Base-by-base conservation (phyloP, 2,888 invertebrate genomes). In the Chorisops tibialis region DNA sequence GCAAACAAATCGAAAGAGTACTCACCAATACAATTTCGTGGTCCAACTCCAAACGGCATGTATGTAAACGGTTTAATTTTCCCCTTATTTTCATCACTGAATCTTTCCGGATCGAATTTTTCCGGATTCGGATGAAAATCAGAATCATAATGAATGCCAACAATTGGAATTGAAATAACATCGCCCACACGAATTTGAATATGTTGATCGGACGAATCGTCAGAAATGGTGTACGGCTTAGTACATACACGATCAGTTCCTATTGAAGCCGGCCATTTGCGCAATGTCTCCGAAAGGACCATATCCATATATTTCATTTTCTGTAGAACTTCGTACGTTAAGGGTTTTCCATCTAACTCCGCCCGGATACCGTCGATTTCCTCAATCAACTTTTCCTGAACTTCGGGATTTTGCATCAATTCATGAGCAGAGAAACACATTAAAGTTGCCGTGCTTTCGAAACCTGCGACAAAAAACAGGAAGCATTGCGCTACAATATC, bases 221-320 rank as follows among this genome's bases (percentile, higher is more conserved):
- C 62, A 5, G 70, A 69, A 21, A 72, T 76, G 59, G 62, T 80
- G 63, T 82, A 84, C 37, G 81, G 79, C 69, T 81, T 82, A 5
- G 74, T 75, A 68, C 85, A 85, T 4, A 78, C 64, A 9, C 85
- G 77, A 67, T 84, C 84, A 16, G 78, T 61, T 0, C 71, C 75
- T 0, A 77, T 49, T 1, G 71, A 79, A 1, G 81, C 76, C 0
- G 84, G 81, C 83, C 83, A 85, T 62, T 75, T 72, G n/a, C 83
- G 73, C 3, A 83, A 71, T 0, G 77, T 67, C 68, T 84, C 83
- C 69, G 82, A 82, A 0, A 85, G 70, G 1, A 78, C 73, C 70
- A 77, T 76, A 66, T 86, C 86, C 77, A 86, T 70, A 63, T 86
- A 86, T 48, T 79, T 79, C 83, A 86, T 82, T 43, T 76, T 78